Conservation (phyloP, 2,113 vertebrate species). For the Pteropus alecto region DNA sequence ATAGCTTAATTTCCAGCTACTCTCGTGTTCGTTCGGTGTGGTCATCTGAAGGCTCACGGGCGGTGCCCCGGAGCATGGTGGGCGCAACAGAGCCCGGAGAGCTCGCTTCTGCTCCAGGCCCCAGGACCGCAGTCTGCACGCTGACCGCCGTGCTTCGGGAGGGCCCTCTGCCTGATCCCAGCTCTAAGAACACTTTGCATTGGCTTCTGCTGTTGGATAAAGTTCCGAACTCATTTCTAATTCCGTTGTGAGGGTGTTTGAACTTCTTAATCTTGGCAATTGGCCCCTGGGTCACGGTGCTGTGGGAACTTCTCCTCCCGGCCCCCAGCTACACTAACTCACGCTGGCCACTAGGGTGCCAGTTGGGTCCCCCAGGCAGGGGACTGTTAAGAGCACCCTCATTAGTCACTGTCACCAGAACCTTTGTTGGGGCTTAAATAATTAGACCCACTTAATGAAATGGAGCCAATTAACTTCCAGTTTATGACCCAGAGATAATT, state of each 20-base stretch:
- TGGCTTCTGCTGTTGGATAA: not conserved
- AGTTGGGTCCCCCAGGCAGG: not conserved
- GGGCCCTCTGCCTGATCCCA: accelerated
- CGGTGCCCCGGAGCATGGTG: accelerated
- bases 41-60: accelerated
- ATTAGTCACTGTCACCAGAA: not conserved
- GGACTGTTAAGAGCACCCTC: not conserved
- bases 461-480: not conserved
- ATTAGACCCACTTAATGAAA: conserved; percentile 19
- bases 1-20: not conserved
- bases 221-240: not conserved
- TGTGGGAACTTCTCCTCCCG: not conserved
- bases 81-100: not conserved
- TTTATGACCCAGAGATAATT: not conserved
- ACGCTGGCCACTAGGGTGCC: not conserved
- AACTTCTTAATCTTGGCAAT: not conserved
- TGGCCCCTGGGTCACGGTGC: not conserved
- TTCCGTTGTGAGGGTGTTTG: not conserved
- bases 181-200: not conserved
- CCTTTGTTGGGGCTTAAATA: not conserved
- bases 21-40: too few relatives aligned
- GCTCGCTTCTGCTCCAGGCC: accelerated
- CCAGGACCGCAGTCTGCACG: accelerated
- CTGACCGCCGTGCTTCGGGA: accelerated
- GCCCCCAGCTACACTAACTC: not conserved